phyloP scores from a whole-genome alignment of 2,888 invertebrate genomes.

The Tillus elongatus region DNA sequence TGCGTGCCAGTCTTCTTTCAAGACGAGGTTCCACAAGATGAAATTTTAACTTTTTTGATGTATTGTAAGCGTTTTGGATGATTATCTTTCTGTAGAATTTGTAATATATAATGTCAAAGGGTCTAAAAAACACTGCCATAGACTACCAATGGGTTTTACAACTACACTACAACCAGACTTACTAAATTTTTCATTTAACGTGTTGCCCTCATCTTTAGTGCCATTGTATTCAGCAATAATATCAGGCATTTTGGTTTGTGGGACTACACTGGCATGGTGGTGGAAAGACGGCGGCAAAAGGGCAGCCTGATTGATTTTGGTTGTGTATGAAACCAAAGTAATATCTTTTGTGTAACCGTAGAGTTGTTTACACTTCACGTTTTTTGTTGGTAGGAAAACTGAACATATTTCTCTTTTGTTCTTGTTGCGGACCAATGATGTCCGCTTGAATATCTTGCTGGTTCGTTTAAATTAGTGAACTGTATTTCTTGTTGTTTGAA shows the following conservation, averaged over 20 bases:
- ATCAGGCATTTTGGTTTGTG: conserved; percentile 11
- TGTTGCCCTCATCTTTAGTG: conserved; percentile 12
- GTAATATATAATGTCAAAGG: conserved; percentile 13
- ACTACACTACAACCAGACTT: conserved; percentile 14
- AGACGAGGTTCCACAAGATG: too few relatives aligned
- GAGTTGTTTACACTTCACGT: conserved; percentile 12
- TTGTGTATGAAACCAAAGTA: conserved; percentile 13
- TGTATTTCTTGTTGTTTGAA: too few relatives aligned
- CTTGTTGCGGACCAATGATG: too few relatives aligned
- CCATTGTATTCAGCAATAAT: conserved; percentile 13
- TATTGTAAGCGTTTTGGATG: too few relatives aligned
- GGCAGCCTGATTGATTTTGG: conserved; percentile 12
- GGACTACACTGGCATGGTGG: conserved; percentile 7
- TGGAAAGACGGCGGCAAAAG: conserved; percentile 12
- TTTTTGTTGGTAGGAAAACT: conserved; percentile 12
- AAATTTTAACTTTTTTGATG: too few relatives aligned
- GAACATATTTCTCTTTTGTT: too few relatives aligned
- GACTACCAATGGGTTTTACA: conserved; percentile 10
- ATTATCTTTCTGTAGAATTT: too few relatives aligned
- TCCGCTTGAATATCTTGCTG: too few relatives aligned
- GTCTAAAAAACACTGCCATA: conserved; percentile 13
- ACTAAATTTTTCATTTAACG: conserved; percentile 12
- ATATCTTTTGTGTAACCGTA: conserved; percentile 12
- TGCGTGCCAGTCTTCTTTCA: too few relatives aligned
- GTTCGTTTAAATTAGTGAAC: too few relatives aligned